Evolutionary conservation across 2,888 invertebrate species (phyloP), one percentile per base, ranked within the genome.

Genomic region (Callosobruchus maculatus): DNA sequence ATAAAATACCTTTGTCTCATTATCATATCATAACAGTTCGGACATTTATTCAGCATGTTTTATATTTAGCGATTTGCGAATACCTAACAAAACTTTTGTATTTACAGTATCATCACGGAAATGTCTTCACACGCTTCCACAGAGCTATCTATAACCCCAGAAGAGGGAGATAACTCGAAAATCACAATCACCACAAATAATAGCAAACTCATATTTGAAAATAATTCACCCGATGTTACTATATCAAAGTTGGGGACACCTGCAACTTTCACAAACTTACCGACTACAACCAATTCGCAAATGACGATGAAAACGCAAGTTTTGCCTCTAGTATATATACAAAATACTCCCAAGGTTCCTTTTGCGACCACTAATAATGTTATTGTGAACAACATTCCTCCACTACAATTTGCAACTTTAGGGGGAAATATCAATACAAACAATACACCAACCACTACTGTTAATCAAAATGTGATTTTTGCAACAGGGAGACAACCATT

Each of bases 241-340:
- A 80, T 79, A 70, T 78, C 81, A 70, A 80, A 81, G 76, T 80
- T 77, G 76, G 81, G 81, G 21, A 74, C 74, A 67, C 71, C 80
- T 71, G 73, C 75, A 68, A 71, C 76, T 71, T 72, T 77, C 72
- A 71, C 75, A 69, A 75, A 75, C 66, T 72, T 75, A 71, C 71
- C 82, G 70, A 74, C 75, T 68, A 77, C 76, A 67, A 72, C 78
- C 71, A 78, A 79, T 72, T 80, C 80, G 68, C 71, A 83, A 20
- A 74, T 79, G 70, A 77, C 81, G 68, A 77, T 84, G 73, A 85
- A 86, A 79, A 80, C 84, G 67, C 83, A 88, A 68, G 86, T 90
- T 78, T 87, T 91, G n/a, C 91, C 90, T 79, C 87, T 91, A 78
- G 90, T 91, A 67, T 91, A 91, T 81, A 90, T 91, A 74, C 91